These are phyloP conservation scores for Ictalurus punctatus DNA, from an alignment of 2,113 vertebrate genomes.

Conservation along the genomic window DNA sequence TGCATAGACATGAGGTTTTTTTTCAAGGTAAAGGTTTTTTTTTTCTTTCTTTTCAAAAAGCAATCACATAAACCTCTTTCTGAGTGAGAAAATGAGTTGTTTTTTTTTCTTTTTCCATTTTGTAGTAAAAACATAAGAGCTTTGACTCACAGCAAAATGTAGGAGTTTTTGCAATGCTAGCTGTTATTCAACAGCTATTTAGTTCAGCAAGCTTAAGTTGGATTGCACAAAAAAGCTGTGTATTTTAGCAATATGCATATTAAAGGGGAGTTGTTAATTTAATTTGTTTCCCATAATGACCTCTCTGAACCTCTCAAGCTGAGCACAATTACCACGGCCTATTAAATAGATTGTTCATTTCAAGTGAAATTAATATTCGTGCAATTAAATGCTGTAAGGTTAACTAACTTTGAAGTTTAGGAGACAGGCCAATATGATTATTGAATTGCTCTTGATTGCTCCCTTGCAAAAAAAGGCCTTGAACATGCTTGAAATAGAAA, in stretches of 20 bases:
- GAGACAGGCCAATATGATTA: constrained; percentile 67
- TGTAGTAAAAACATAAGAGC: not conserved
- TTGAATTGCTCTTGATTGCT: constrained; percentile 73
- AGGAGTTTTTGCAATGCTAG: not conserved
- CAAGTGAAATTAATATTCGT: constrained; percentile 74
- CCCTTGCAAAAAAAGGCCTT: constrained; percentile 59
- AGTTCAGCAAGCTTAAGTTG: not conserved
- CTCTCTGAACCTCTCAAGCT: constrained; percentile 62
- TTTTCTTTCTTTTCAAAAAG: not conserved
- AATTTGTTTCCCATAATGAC: constrained; percentile 42
- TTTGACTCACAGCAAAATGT: not conserved
- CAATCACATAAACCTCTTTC: not conserved
- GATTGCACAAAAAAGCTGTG: not conserved
- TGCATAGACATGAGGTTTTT: constrained; percentile 58
- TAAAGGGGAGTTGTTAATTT: constrained; percentile 33
- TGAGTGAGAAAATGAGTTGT: not conserved
- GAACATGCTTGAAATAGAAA: constrained; percentile 71
- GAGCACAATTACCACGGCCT: constrained; percentile 60
- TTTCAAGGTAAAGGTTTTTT: constrained; percentile 16
- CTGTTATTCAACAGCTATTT: not conserved
- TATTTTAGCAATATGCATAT: constrained; percentile 14
- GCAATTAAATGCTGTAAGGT: constrained; percentile 73
- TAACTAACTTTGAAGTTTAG: constrained; percentile 72
- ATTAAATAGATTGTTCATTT: constrained; percentile 71
- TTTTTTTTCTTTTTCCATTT: not conserved